Conservation (phyloP, 2,888 invertebrate genomes). For the Thelaira solivaga region DNA sequence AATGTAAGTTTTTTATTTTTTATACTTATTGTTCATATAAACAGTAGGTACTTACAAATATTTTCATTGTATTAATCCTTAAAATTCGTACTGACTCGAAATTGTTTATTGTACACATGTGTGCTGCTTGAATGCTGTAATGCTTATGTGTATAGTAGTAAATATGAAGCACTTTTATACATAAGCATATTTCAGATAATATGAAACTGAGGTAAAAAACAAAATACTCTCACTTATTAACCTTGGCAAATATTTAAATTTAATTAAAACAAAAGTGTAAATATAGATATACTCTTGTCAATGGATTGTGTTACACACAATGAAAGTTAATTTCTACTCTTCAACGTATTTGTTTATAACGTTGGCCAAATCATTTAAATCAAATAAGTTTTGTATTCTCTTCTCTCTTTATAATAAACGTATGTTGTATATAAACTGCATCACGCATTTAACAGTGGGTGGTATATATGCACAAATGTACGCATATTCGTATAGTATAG, state of each 20-base stretch:
- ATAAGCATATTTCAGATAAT: neutral
- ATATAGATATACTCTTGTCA: constrained; percentile 38
- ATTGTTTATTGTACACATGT: constrained; percentile 55
- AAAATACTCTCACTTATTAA: constrained; percentile 9
- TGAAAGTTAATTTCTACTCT: constrained; percentile 7
- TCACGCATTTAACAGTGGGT: too few relatives aligned
- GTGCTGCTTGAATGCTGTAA: constrained; percentile 64
- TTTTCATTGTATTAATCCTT: constrained; percentile 46
- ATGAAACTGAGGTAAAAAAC: neutral
- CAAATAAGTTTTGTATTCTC: neutral
- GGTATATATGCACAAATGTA: too few relatives aligned
- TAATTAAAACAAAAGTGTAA: constrained; percentile 5
- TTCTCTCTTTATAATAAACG: too few relatives aligned
- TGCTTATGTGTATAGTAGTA: constrained; percentile 66
- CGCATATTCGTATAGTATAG: too few relatives aligned
- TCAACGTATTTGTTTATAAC: constrained; percentile 1
- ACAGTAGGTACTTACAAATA: constrained; percentile 48
- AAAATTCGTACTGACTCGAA: neutral
- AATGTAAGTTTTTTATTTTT: neutral
- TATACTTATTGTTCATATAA: neutral
- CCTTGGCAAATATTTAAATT: constrained; percentile 17
- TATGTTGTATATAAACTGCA: too few relatives aligned
- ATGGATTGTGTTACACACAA: constrained; percentile 28
- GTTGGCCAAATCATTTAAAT: constrained; percentile 5
- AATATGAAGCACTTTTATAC: constrained; percentile 69